Conservation (phyloP, 2,888 invertebrate genomes). For the Neoscelio sp. region DNA sequence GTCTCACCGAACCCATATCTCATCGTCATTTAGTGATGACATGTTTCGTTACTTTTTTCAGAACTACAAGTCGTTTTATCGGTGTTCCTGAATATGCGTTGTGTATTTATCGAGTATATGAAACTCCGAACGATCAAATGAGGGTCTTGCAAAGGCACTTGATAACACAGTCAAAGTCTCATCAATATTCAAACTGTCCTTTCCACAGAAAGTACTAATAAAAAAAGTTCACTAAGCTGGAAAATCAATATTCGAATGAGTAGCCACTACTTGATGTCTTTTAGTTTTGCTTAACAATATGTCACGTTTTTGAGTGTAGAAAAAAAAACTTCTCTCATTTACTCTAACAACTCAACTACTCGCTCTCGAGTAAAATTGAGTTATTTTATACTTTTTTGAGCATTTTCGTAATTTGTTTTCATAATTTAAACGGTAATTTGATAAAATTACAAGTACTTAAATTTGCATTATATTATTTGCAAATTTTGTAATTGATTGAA, state of each 20-base stretch:
- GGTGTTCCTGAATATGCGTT: constrained; percentile 36
- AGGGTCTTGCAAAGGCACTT: constrained; percentile 53
- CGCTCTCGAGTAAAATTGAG: too few relatives aligned
- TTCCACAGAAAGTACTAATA: constrained; percentile 49
- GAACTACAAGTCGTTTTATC: constrained; percentile 29
- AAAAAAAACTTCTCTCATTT: constrained; percentile 16
- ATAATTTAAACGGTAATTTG: constrained; percentile 5
- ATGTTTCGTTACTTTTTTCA: constrained; percentile 49
- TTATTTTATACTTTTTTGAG: too few relatives aligned
- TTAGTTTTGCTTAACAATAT: constrained; percentile 6
- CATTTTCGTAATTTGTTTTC: not conserved
- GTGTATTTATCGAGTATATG: constrained; percentile 50
- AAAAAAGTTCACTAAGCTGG: constrained; percentile 27
- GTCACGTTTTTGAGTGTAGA: not conserved
- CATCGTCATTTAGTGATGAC: constrained; percentile 56
- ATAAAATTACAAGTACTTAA: constrained; percentile 15
- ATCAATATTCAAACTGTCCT: constrained; percentile 59
- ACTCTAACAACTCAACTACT: too few relatives aligned
- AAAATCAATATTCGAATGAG: constrained; percentile 46
- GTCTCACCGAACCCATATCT: constrained; percentile 51
- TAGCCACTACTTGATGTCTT: not conserved
- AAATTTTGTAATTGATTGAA: constrained; percentile 54
- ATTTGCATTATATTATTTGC: constrained; percentile 38
- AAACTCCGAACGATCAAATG: constrained; percentile 56
- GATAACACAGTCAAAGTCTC: constrained; percentile 52